Evolutionary conservation across 1,140 invertebrate genomes (phyloP), one percentile per base, ranked within the genome.

Genomic region (Aphelenchoides fujianensis): DNA sequence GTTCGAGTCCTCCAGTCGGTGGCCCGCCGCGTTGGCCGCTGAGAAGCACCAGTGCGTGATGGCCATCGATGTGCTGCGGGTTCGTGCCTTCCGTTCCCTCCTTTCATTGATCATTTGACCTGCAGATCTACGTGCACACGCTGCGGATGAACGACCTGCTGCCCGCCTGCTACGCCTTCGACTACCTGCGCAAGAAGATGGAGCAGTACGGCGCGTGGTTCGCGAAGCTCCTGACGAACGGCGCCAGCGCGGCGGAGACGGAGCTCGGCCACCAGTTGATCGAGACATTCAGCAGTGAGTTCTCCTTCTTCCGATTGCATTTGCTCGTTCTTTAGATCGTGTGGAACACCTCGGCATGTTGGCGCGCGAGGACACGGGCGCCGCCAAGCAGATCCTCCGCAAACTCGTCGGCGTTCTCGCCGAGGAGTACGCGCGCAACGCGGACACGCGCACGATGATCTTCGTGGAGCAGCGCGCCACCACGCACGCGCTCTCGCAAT

Each of bases 371-470:
- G 30, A 27, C 30, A 31, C 1, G 61, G 64, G 67, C 0, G n/a
- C 12, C 31, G 27, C 27, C 16, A 72, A 72, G 12, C 28, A 74
- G 27, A 72, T 72, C 34, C 28, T 69, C 12, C 31, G 66, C 28
- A 36, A 2, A 53, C 41, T 72, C n/a, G 30, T 70, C 9, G 16
- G 9, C 12, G 70, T 75, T 35, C 63, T 79, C 27, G 16, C 28
- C 9, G 53, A 68, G 9, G 71, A 78, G 37, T 79, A 77, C 34
- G 36, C 23, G 2, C 41, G 48, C 16, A 73, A 79, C 5, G 64
- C 68, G 19, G 71, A 80, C 19, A 74, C 77, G 0, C 55, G 79
- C 1, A 68, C 73, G 3, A 34, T 79, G 19, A 79, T 79, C 64
- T 79, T 79, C 52, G 79, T 79, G 3, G 61, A 76, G 19, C 76